Evolutionary conservation across 2,797 vertebrate genomes (phyloP).

Genomic region (Australoheros facetus): DNA sequence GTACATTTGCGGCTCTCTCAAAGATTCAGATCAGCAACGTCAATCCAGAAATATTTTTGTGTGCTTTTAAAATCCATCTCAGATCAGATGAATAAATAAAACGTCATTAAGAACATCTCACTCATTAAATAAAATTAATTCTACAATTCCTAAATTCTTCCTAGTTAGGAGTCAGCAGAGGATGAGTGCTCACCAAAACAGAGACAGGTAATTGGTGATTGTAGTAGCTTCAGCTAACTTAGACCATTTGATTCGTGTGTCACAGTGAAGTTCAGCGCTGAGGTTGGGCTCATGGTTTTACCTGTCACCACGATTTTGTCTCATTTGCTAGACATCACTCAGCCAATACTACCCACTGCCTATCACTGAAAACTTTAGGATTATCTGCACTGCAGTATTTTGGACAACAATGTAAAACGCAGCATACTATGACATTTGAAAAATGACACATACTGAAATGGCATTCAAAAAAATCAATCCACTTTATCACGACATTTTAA

Average conservation of each 20-base stretch:
- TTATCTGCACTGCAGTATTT: background rate
- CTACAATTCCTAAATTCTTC: background rate
- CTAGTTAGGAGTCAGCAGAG: no score
- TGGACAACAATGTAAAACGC: constrained; percentile 14
- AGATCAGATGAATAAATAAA: background rate
- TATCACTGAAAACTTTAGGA: background rate
- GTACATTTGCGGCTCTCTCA: background rate
- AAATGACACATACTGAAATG: constrained; percentile 25
- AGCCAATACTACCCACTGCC: no score
- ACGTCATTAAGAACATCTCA: background rate
- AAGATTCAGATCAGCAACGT: background rate
- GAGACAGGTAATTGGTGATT: background rate
- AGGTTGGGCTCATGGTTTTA: background rate
- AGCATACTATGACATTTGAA: constrained; percentile 40
- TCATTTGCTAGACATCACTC: no score
- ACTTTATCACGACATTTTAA: constrained; percentile 50
- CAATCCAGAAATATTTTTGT: background rate
- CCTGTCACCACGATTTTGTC: background rate
- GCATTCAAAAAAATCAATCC: constrained; percentile 43
- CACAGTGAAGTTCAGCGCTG: background rate
- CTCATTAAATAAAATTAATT: background rate
- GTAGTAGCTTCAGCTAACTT: background rate
- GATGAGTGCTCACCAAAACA: background rate
- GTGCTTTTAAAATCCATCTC: background rate
- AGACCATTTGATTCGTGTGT: no score